phyloP scores from a whole-genome alignment of 2,797 vertebrate species.

The Periophthalmus magnuspinnatus region DNA sequence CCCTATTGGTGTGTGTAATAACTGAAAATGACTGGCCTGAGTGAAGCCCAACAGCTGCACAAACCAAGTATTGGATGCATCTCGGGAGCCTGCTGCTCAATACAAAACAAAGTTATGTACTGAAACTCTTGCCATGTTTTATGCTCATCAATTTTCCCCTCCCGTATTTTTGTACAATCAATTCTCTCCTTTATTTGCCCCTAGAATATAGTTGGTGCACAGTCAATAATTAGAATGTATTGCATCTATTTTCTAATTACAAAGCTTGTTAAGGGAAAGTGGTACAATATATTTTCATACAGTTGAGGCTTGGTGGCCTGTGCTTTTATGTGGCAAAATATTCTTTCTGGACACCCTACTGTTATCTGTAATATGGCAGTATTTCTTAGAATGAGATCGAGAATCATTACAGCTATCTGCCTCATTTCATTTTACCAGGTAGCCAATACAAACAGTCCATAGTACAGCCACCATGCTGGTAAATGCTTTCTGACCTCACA shows the following conservation, averaged over 20 bases:
- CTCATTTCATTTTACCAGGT: slow-evolving; percentile 25
- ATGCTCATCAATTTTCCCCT: not conserved
- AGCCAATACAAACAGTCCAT: slow-evolving; percentile 13
- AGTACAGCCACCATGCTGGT: slow-evolving; percentile 4
- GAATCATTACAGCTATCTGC: slow-evolving; percentile 27
- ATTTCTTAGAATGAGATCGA: slow-evolving; percentile 7
- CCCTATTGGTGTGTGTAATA: not conserved
- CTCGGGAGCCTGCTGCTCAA: not conserved
- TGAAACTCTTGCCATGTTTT: not conserved
- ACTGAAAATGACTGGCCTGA: not conserved
- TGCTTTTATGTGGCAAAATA: not conserved
- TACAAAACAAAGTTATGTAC: not conserved
- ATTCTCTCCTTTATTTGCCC: not conserved
- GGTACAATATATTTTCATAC: not conserved
- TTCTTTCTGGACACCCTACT: not conserved
- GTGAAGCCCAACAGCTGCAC: no score
- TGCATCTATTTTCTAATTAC: not conserved
- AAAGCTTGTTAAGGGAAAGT: not conserved
- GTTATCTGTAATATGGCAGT: not conserved
- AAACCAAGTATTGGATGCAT: not conserved
- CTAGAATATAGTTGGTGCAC: not conserved
- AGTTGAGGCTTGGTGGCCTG: not conserved
- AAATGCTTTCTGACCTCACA: slow-evolving; percentile 6
- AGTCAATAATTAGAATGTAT: not conserved
- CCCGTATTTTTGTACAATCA: not conserved